phyloP scores from a whole-genome alignment of 2,888 invertebrate genomes.

The Plagiodera versicolora region DNA sequence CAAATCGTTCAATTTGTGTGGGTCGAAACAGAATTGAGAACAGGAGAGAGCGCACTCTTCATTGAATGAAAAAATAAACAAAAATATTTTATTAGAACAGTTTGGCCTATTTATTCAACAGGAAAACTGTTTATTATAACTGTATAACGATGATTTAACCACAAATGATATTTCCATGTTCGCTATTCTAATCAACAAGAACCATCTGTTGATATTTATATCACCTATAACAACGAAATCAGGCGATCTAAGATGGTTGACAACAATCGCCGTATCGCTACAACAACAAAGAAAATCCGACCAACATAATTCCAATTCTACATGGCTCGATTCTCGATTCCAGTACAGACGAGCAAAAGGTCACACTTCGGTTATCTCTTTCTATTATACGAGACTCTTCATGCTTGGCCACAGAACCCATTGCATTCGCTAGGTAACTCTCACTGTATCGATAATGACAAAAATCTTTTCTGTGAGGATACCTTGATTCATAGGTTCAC shows the following conservation, averaged over 20 bases:
- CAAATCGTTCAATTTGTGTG: neutral
- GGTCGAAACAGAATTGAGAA: neutral
- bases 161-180: no score
- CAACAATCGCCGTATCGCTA: no score
- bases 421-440: neutral
- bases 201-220: no score
- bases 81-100: no score
- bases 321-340: neutral
- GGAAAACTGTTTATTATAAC: no score
- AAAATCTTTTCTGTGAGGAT: no score
- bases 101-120: no score
- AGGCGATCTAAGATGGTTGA: no score
- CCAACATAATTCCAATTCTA: neutral
- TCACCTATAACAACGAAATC: neutral
- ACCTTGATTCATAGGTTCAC: no score
- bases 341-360: neutral
- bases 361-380: neutral
- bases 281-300: neutral
- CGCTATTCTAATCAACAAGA: no score
- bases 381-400: neutral
- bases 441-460: neutral
- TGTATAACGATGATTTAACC: no score
- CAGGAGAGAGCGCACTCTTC: neutral
- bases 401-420: neutral
- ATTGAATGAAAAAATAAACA: neutral